phyloP scores from a whole-genome alignment of 2,888 invertebrate genomes.

The Ptychoptera contaminata region DNA sequence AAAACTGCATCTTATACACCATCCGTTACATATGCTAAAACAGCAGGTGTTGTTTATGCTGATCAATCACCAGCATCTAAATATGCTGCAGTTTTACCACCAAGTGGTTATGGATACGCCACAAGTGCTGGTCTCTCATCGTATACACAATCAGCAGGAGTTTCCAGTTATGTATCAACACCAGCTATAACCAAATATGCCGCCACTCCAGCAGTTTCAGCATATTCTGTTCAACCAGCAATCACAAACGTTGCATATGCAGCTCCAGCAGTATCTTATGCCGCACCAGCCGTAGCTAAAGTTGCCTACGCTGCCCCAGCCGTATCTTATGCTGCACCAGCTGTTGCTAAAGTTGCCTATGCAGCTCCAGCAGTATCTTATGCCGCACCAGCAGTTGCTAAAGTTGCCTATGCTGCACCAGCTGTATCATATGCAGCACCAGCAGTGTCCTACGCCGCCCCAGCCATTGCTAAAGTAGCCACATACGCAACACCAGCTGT shows the following conservation, averaged over 20 bases:
- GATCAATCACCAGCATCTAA: slow-evolving; percentile 28
- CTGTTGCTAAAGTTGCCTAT: slow-evolving; percentile 21
- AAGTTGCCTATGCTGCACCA: slow-evolving; percentile 20
- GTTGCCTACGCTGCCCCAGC: slow-evolving; percentile 13
- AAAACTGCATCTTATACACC: slow-evolving; percentile 15
- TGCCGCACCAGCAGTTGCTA: slow-evolving; percentile 15
- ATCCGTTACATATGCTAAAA: slow-evolving; percentile 25
- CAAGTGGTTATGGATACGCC: slow-evolving; percentile 37
- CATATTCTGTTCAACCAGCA: slow-evolving; percentile 10
- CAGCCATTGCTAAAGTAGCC: slow-evolving; percentile 13
- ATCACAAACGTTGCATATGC: slow-evolving; percentile 4
- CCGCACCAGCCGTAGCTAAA: slow-evolving; percentile 14
- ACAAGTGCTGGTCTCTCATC: slow-evolving; percentile 37
- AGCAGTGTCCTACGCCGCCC: slow-evolving; percentile 8
- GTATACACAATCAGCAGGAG: slow-evolving; percentile 14
- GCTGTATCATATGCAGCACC: slow-evolving; percentile 25
- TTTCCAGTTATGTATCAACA: slow-evolving; percentile 25
- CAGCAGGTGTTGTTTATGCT: slow-evolving; percentile 22
- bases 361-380: slow-evolving; percentile 7
- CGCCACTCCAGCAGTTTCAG: slow-evolving; percentile 6
- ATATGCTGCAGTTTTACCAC: slow-evolving; percentile 26
- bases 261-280: slow-evolving; percentile 7
- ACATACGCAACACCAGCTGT: slow-evolving; percentile 2
- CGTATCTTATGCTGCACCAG: slow-evolving; percentile 17
- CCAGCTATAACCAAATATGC: background rate